Evolutionary conservation across 2,113 vertebrate genomes (phyloP), one percentile per base, ranked within the genome.

Genomic region (Hippolais icterina): DNA sequence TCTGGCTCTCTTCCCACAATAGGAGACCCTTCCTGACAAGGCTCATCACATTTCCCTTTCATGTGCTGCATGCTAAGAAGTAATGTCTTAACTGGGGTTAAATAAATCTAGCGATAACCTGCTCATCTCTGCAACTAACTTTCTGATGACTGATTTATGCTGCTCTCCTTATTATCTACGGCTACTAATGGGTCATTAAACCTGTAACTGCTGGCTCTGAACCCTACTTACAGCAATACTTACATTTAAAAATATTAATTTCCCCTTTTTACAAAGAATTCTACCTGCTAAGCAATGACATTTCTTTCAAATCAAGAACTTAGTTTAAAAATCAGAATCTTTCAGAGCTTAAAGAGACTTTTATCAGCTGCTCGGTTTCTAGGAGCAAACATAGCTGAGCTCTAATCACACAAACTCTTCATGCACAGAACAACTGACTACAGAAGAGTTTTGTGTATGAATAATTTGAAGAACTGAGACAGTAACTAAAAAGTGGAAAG

Each of bases 81-180:
- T 95, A 97, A 97, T 89, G 93, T 96, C 93, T 97, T 93, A 92
- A 95, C 91, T 92, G 78, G 90, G 75, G 96, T 95, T 97, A 97
- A 97, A 96, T 90, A 95, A 95, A 96, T 97, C 95, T 94, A 91
- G 92, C 9, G 86, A 94, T 95, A 96, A 95, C 94, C 87, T 87
- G 84, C 90, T 96, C 96, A 86, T 97, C 94, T 95, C 91, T 89
- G 92, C 31, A 97, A 85, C 81, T 60, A 66, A 47, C 61, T 94
- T 96, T 86, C 89, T 91, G 57, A 88, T 56, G 82, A 65, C 79
- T 96, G 83, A 71, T 87, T 80, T 93, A 89, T 1, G 1, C 54
- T 84, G 42, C 70, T 60, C 63, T 76, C 28, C 50, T 64, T 87
- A 90, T 89, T 94, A 93, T 92, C 89, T 86, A 19, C 23, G 63